Base-by-base conservation (phyloP, 2,113 vertebrate species). In the Calyptomena viridis region DNA sequence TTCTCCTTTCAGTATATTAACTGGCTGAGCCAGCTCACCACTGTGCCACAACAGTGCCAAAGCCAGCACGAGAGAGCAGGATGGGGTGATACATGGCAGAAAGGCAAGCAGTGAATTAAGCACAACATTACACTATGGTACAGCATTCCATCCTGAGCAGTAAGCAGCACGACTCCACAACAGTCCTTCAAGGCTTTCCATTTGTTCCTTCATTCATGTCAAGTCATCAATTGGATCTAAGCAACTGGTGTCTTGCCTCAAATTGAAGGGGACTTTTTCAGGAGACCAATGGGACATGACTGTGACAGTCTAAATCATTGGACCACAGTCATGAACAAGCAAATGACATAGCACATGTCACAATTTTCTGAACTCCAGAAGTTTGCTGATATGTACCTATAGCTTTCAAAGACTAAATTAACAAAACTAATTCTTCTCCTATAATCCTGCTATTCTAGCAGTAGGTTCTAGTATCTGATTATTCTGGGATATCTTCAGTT, bases 1-100 rank as follows among this genome's bases (percentile, higher is more conserved):
- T 78, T 6, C 55, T 53, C 20, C 46, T 12, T 37, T 24, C 8
- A 28, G 73, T 4, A 40, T 39, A 22, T 15, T 25, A 58, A 9
- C 24, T n/a, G 40, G 31, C 42, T 56, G 50, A 39, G 63, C 33
- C 4, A 4, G 58, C 46, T 89, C 84, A 56, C 30, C 4, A 5
- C 12, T 6, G 8, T 12, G 55, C 15, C 64, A 12, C 14, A 25
- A 3, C 72, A 24, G 31, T 1, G 2, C 66, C 6, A 5, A 72
- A 82, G 55, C 24, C 42, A 27, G 56, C 6, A 8, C 0, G 0
- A 60, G 47, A 37, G 28, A 13, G 14, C 0, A 0, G 49, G 35
- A 52, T 0, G 0, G 31, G 66, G 16, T 3, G 15, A 62, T 14
- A 58, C 9, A 25, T 0, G 0, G 44, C 44, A 56, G 1, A 2